Base-by-base conservation (phyloP, 2,113 vertebrate species). In the Pica pica region DNA sequence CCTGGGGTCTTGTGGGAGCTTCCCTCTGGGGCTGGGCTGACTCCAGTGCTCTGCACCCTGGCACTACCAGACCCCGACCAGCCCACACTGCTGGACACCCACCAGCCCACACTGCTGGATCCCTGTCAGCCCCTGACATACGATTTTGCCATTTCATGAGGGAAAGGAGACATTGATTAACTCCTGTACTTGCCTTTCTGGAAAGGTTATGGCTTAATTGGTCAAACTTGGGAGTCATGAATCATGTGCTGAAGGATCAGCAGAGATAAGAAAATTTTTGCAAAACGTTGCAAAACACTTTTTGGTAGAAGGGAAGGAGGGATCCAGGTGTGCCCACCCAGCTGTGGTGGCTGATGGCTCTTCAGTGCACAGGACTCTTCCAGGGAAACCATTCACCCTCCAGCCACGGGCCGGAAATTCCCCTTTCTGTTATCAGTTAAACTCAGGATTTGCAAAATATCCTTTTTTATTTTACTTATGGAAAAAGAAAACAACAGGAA, bases 121-220 rank as follows among this genome's bases (percentile, higher is more conserved):
- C 65, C 50, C 22, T 16, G 6, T 49, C 52, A 63, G 39, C 21
- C 44, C 2, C 11, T 89, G 90, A 95, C 56, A 61, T 89, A 95
- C 15, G 77, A 56, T 89, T 83, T 87, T 86, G 90, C 81, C 84
- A 71, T 95, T 96, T 95, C 20, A 16, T 4, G 46, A 74, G 69
- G 69, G 46, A 83, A 92, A 91, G 33, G 68, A 92, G 82, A 75
- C 90, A 15, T 33, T 90, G 94, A 91, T 94, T 81, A 94, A 94
- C 93, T 91, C 78, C 68, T 10, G 17, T 39, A 26, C 49, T 93
- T 87, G 84, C 68, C 84, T 93, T 67, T 68, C 75, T 50, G 57
- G 53, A 96, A 97, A 96, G 94, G 95, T 96, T 95, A 91, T 24
- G 41, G 89, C 94, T 95, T 86, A 93, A 94, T 67, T 94, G 94